Conservation (phyloP, 2,888 invertebrate species). For the Aleiodes leptofemur region DNA sequence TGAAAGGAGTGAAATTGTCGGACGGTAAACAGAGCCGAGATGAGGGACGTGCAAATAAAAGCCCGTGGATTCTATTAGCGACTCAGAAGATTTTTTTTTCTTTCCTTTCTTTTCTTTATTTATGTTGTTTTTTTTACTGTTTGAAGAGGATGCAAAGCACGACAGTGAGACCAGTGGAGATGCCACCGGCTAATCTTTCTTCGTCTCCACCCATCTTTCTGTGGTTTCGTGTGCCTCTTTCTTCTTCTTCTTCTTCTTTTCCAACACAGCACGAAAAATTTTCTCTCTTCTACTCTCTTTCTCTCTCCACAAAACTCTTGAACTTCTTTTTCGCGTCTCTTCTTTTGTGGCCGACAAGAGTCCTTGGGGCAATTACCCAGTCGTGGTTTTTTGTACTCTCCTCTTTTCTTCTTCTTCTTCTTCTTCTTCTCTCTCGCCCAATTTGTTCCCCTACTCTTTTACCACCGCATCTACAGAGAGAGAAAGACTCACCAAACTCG, state of each 20-base stretch:
- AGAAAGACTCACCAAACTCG: conserved; percentile 6
- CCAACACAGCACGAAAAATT: conserved; percentile 17
- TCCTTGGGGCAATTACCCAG: conserved; percentile 35
- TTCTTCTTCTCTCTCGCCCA: not conserved
- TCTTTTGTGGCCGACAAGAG: conserved; percentile 33
- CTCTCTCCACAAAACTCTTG: not conserved
- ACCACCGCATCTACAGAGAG: not conserved
- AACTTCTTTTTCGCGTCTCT: conserved; percentile 24
- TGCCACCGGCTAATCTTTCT: conserved; percentile 39
- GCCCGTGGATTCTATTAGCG: conserved; percentile 68
- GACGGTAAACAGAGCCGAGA: conserved; percentile 60
- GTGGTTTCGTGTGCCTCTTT: conserved; percentile 30
- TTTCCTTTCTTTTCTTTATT: not conserved
- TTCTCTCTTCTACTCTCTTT: not conserved
- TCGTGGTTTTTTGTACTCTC: conserved; percentile 25
- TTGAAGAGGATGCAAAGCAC: conserved; percentile 40
- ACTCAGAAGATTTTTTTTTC: conserved; percentile 23
- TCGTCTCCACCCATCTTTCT: conserved; percentile 36
- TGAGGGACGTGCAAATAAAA: conserved; percentile 66
- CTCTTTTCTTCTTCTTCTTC: not conserved
- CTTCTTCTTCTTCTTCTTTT: conserved; percentile 2
- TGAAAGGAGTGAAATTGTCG: conserved; percentile 58
- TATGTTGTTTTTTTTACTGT: not conserved
- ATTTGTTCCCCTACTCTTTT: conserved; percentile 20
- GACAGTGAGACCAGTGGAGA: conserved; percentile 20